phyloP scores from a whole-genome alignment of 2,888 invertebrate genomes.

The Ligdia adustata region DNA sequence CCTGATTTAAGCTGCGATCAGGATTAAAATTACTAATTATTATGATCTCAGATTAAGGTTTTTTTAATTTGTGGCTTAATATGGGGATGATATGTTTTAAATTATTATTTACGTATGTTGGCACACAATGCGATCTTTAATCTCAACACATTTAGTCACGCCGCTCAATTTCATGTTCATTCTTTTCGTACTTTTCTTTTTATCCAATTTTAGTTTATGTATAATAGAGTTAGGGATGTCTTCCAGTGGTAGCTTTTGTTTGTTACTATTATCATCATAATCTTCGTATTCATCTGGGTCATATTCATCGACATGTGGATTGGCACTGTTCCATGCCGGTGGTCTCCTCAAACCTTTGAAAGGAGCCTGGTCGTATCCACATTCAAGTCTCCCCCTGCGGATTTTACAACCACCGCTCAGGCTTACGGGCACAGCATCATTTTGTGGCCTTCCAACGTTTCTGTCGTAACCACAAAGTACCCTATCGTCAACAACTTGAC shows the following conservation, averaged over 20 bases:
- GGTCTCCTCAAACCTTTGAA: constrained; percentile 47
- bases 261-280: neutral
- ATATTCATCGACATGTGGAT: constrained; percentile 1
- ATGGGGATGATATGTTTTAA: no score
- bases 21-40: no score
- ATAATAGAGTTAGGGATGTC: no score
- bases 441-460: constrained; percentile 50
- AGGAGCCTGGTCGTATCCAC: constrained; percentile 61
- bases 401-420: constrained; percentile 59
- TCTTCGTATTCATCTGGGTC: neutral
- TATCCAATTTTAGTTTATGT: no score
- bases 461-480: constrained; percentile 64
- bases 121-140: constrained; percentile 55
- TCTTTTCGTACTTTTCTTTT: neutral
- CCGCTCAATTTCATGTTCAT: neutral
- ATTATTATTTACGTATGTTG: constrained; percentile 11
- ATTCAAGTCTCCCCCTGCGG: constrained; percentile 63
- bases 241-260: neutral
- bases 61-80: no score
- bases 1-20: no score
- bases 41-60: no score
- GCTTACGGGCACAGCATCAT: constrained; percentile 33
- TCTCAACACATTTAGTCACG: constrained; percentile 51
- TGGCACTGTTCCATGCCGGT: constrained; percentile 25
- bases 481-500: constrained; percentile 60